Conservation (phyloP, 2,113 vertebrate genomes). For the Melanostigma gelatinosum region DNA sequence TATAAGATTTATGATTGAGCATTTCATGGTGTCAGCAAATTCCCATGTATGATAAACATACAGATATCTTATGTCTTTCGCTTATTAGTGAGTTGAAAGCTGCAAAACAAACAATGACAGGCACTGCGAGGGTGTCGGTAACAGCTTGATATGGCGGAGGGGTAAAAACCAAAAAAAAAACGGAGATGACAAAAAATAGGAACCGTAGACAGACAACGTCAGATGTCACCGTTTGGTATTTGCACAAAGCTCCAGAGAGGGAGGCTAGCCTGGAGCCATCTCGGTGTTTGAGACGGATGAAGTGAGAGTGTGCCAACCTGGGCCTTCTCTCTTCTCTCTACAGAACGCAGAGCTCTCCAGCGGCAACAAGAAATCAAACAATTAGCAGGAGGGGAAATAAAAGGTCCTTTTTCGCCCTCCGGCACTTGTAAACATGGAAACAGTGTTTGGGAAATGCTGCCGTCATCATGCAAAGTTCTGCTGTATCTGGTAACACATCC, state of each 20-base stretch:
- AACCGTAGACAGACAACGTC: constrained; percentile 71
- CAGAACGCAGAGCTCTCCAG: constrained; percentile 75
- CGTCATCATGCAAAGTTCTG: constrained; percentile 67
- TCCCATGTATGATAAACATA: constrained; percentile 20
- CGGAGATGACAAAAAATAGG: constrained; percentile 45
- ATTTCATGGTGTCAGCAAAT: constrained; percentile 19
- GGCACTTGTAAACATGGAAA: constrained; percentile 77
- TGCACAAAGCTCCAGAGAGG: constrained; percentile 83
- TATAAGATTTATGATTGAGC: constrained; percentile 47
- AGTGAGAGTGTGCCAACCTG: constrained; percentile 68
- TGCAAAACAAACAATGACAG: constrained; percentile 61
- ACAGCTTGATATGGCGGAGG: constrained; percentile 62
- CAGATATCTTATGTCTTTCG: constrained; percentile 25
- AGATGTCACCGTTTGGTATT: constrained; percentile 83
- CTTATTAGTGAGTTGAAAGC: constrained; percentile 51
- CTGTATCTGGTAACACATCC: constrained; percentile 35
- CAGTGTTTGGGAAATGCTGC: constrained; percentile 72
- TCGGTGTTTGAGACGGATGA: constrained; percentile 74
- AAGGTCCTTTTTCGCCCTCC: constrained; percentile 79
- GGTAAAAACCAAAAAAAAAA: not conserved
- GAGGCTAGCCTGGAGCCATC: constrained; percentile 77
- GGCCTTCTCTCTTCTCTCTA: constrained; percentile 62
- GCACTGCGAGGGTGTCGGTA: constrained; percentile 46
- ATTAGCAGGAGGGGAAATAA: constrained; percentile 85
- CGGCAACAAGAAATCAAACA: constrained; percentile 85